phyloP scores from a whole-genome alignment of 2,888 invertebrate genomes.

The Amphipyra berbera region DNA sequence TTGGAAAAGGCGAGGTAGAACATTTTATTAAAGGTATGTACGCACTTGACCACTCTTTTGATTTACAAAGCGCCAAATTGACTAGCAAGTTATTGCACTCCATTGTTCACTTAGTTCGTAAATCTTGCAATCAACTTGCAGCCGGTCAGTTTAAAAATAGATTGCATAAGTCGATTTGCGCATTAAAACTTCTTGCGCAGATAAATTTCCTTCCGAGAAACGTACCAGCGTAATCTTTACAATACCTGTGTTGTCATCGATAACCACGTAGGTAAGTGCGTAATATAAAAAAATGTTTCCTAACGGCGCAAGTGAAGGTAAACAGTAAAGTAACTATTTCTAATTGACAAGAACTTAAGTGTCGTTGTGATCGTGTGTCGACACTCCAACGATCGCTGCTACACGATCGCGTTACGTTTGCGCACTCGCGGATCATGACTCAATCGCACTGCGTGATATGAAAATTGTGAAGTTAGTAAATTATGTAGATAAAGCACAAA shows the following conservation, averaged over 20 bases:
- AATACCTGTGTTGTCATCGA: slow-evolving; percentile 14
- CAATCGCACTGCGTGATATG: slow-evolving; percentile 15
- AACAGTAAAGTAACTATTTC: background rate
- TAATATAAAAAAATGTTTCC: slow-evolving; percentile 18
- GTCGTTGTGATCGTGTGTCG: slow-evolving; percentile 27
- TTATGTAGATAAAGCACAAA: slow-evolving; percentile 4
- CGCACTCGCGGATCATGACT: slow-evolving; percentile 15
- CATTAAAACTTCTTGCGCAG: too few species aligned
- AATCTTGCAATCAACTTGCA: too few species aligned
- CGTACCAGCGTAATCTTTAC: too few species aligned
- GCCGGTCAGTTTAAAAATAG: too few species aligned
- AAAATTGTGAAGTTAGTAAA: slow-evolving; percentile 8
- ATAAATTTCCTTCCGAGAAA: too few species aligned
- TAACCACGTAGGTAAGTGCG: slow-evolving; percentile 9
- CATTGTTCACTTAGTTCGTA: too few species aligned
- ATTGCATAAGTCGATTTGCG: too few species aligned
- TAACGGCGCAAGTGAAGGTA: slow-evolving; percentile 24
- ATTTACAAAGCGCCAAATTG: too few species aligned
- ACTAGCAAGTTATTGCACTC: too few species aligned
- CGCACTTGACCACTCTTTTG: too few species aligned
- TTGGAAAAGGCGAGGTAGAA: too few species aligned
- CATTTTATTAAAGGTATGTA: too few species aligned
- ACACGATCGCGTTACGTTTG: slow-evolving; percentile 29
- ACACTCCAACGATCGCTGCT: slow-evolving; percentile 37
- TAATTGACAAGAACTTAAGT: slow-evolving; percentile 13